Evolutionary conservation across 2,113 vertebrate genomes (phyloP).

Genomic region (Cavia aperea): DNA sequence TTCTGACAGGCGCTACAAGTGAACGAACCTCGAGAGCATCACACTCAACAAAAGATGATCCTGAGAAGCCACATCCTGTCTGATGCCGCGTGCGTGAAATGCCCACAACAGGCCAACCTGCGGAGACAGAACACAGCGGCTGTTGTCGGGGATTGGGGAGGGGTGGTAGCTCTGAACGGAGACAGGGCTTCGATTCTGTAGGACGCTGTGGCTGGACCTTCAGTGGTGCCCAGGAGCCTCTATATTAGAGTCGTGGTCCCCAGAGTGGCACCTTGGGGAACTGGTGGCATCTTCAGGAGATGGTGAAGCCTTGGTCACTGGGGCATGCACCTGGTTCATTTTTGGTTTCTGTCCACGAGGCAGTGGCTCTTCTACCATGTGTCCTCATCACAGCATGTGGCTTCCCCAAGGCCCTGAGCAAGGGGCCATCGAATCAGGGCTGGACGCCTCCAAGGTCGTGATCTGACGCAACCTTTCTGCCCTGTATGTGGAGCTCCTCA

Average conservation of each 20-base stretch:
- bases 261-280: neutral
- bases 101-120: too few relatives aligned
- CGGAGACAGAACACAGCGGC: neutral
- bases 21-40: neutral
- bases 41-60: too few relatives aligned
- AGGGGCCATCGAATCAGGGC: accelerated
- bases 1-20: neutral
- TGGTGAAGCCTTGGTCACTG: neutral
- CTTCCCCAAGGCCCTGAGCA: neutral
- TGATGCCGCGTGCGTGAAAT: too few relatives aligned
- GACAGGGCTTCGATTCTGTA: neutral
- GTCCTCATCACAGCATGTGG: too few relatives aligned
- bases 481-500: neutral
- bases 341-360: neutral
- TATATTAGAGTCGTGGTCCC: neutral
- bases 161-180: too few relatives aligned
- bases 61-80: too few relatives aligned
- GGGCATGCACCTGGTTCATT: neutral
- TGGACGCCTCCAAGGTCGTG: too few relatives aligned
- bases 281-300: neutral
- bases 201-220: neutral
- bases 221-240: neutral
- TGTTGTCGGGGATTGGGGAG: neutral
- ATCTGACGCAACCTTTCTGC: neutral
- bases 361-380: too few relatives aligned